These are phyloP conservation scores for Sclerodermus sp. DNA, from an alignment of 2,888 invertebrate genomes.

Conservation along the genomic window DNA sequence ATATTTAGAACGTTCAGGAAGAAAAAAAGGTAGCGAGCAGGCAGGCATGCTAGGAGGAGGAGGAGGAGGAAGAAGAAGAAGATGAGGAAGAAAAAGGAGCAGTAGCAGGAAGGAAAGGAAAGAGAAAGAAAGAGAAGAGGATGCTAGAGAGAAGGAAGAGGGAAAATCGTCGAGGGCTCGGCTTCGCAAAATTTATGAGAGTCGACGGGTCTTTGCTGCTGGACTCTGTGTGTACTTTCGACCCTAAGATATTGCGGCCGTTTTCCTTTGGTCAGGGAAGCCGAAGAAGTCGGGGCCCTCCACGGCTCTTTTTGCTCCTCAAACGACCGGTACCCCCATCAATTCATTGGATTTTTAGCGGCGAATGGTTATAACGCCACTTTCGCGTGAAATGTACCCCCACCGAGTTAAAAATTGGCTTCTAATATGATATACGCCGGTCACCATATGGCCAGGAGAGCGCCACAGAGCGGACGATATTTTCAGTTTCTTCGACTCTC, in stretches of 20 bases:
- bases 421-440: slow-evolving; percentile 50
- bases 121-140: slow-evolving; percentile 4
- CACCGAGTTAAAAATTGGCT: slow-evolving; percentile 49
- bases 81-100: background rate
- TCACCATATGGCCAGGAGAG: slow-evolving; percentile 44
- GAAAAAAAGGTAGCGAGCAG: slow-evolving; percentile 14
- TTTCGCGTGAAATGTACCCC: slow-evolving; percentile 40
- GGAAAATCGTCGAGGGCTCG: slow-evolving; percentile 17
- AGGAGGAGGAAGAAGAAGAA: slow-evolving; percentile 4
- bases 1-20: no score
- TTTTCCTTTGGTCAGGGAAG: slow-evolving; percentile 38
- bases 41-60: slow-evolving; percentile 1
- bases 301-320: slow-evolving; percentile 24
- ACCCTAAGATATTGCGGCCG: slow-evolving; percentile 47
- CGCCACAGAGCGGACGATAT: slow-evolving; percentile 40
- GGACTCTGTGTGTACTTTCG: slow-evolving; percentile 41
- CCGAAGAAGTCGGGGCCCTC: slow-evolving; percentile 27
- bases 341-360: slow-evolving; percentile 33
- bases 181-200: slow-evolving; percentile 28
- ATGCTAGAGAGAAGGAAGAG: slow-evolving; percentile 4
- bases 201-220: slow-evolving; percentile 19
- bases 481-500: slow-evolving; percentile 18
- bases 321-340: slow-evolving; percentile 27
- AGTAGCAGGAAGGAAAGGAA: background rate
- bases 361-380: slow-evolving; percentile 32